Evolutionary conservation across 2,113 vertebrate genomes (phyloP), one percentile per base, ranked within the genome.

Genomic region (Labeo rohita): DNA sequence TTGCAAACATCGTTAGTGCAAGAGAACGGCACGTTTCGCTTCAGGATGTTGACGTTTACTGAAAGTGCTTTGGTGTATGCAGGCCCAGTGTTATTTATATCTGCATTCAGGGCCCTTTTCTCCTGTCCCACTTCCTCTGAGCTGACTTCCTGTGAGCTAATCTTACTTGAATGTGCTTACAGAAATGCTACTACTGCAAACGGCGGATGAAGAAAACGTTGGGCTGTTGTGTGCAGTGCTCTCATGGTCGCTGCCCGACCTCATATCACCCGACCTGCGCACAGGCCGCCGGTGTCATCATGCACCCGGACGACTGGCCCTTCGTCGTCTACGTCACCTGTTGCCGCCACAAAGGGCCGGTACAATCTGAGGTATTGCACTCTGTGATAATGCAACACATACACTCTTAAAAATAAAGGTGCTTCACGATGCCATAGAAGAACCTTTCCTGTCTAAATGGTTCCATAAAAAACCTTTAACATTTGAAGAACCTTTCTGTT

Each of bases 141-240:
- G 21, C 63, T 75, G 75, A 21, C 18, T 50, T 23, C 3, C 47
- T 18, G 21, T 34, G 16, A 21, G 1, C 70, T 34, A 4, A 73
- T 47, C 49, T 82, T 18, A 2, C 16, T 28, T 10, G 2, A 49
- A 2, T 70, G 18, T 84, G 47, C 47, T 80, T 45, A 23, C 91
- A 99, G 98, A 99, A 99, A 93, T 99, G 98, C 86, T 95, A 97
- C 91, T 99, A 98, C 90, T 99, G 98, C 91, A 99, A 98, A 92
- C 98, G 98, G 88, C 91, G 98, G 82, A 96, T 98, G 93, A 99
- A 99, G 95, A 97, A 97, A 94, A 93, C 95, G 0, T 95, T 95
- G 0, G 98, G 98, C 85, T 99, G 98, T 91, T 99, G 98, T 8
- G 96, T 99, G 54, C 98, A 99, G 92, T 99, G 98, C 80, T 99